phyloP scores from a whole-genome alignment of 2,888 invertebrate species.

The Zhengitettix transpicula region DNA sequence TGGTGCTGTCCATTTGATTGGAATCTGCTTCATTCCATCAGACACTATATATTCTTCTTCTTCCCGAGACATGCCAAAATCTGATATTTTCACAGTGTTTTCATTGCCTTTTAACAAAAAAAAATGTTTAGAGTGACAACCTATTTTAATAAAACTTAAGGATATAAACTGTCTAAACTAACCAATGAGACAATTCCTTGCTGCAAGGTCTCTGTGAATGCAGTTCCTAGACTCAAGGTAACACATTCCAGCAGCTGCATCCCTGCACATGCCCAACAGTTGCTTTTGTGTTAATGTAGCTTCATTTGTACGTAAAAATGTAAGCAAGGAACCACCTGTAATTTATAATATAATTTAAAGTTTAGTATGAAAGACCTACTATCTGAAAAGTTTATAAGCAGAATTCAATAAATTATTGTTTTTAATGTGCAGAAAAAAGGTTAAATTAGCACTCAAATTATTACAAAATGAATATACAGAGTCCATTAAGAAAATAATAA shows the following conservation, averaged over 20 bases:
- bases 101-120: conserved; percentile 41
- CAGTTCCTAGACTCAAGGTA: conserved; percentile 92
- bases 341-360: not conserved
- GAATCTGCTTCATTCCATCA: conserved; percentile 96
- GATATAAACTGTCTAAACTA: conserved; percentile 17
- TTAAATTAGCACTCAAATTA: too few species aligned
- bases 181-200: conserved; percentile 80
- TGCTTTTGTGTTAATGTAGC: conserved; percentile 43
- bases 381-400: not conserved
- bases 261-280: conserved; percentile 77
- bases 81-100: conserved; percentile 86
- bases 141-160: not conserved
- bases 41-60: conserved; percentile 95
- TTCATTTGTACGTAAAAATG: conserved; percentile 69
- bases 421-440: not conserved
- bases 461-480: too few species aligned
- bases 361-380: not conserved
- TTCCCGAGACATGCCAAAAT: conserved; percentile 95
- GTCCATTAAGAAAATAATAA: too few species aligned
- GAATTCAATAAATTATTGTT: not conserved
- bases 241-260: conserved; percentile 87
- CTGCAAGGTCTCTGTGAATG: conserved; percentile 90
- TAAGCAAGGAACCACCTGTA: conserved; percentile 74
- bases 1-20: conserved; percentile 97
- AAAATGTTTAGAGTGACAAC: too few species aligned